Evolutionary conservation across 2,113 vertebrate genomes (phyloP), one percentile per base, ranked within the genome.

Genomic region (Sclerurus mexicanus): DNA sequence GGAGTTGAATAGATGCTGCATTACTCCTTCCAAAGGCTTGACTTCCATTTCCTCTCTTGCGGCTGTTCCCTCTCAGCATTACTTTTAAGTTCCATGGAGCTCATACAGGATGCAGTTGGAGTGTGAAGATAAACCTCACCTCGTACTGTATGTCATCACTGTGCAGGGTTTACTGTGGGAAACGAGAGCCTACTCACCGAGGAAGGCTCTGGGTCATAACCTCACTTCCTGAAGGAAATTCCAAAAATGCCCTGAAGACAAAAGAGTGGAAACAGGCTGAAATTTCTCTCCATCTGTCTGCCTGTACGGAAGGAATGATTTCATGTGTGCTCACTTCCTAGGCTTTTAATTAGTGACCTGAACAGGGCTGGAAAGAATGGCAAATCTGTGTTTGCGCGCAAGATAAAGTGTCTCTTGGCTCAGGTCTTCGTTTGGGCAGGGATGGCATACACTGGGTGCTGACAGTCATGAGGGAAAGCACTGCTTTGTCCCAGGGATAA

Each of bases 151-250:
- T 98, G 97, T 97, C 97, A 97, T 96, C 55, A 31, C 95, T 39
- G 59, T 78, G 93, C 90, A 85, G 95, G 81, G 85, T 91, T 94
- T 95, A 96, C 96, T 98, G 97, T 98, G 98, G 98, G 98, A 98
- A 98, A 98, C 64, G 85, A 90, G 86, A 97, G 87, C 85, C 75
- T 73, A 44, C 72, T 97, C 89, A 73, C 95, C 4, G 89, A 97
- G 97, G 97, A 98, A 98, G 92, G 97, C 87, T 90, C 95, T 97
- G 96, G 98, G 98, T 98, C 97, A 68, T 67, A 98, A 97, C 97
- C 98, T 96, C 84, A 88, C 93, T 98, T 98, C 98, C 98, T 98
- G 97, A 97, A 97, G 98, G 98, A 98, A 98, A 98, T 98, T 96
- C 98, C 98, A 97, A 98, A 98, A 98, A 96, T 97, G 97, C 97